These are phyloP conservation scores for Rhopalosiphum nymphaeae DNA, from an alignment of 2,888 invertebrate species.

Conservation along the genomic window DNA sequence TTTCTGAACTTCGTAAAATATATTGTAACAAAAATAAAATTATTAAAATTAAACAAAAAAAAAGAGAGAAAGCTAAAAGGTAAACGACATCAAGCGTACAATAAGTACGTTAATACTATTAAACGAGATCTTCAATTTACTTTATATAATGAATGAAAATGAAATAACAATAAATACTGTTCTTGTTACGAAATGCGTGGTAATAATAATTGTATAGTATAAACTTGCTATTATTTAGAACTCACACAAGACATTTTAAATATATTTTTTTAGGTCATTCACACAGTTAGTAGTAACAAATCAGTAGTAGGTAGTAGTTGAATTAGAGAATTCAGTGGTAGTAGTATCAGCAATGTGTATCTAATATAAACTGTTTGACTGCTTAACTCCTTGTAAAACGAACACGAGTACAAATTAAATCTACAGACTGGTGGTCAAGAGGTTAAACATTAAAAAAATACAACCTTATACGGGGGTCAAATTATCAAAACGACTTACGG, in stretches of 20 bases:
- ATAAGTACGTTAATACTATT: neutral
- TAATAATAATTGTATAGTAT: neutral
- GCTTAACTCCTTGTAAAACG: neutral
- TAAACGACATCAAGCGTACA: neutral
- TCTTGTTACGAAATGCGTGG: neutral
- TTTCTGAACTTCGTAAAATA: neutral
- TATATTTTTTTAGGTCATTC: conserved; percentile 26
- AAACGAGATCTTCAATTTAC: neutral
- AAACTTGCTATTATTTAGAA: neutral
- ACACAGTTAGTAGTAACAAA: neutral
- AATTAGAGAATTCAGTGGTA: conserved; percentile 26
- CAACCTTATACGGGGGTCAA: conserved; percentile 45
- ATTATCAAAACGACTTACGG: conserved; percentile 28
- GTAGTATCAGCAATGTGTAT: neutral
- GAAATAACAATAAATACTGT: conserved; percentile 3
- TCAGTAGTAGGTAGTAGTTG: neutral
- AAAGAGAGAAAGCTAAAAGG: neutral
- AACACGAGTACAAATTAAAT: conserved; percentile 12
- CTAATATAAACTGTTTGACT: conserved; percentile 2
- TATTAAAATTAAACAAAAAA: neutral
- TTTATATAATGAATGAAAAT: conserved; percentile 25
- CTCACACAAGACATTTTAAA: neutral
- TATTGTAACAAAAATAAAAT: neutral
- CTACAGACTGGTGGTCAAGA: neutral
- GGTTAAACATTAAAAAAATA: conserved; percentile 29